Base-by-base conservation (phyloP, 2,888 invertebrate genomes). In the Timema podura region DNA sequence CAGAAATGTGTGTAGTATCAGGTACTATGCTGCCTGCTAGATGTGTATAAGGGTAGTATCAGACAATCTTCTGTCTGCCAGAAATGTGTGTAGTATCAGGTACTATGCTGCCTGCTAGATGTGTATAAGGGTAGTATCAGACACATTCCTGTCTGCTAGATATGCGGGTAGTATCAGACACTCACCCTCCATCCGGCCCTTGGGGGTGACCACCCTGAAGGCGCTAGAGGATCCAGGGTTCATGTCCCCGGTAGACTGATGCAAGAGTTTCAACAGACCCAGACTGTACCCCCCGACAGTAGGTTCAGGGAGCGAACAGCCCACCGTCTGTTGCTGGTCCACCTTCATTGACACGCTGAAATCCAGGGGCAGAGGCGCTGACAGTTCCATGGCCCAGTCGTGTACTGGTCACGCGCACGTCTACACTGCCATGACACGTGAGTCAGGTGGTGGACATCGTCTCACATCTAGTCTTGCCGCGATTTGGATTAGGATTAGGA, bases 171-270 rank as follows among this genome's bases (percentile, higher is more conserved):
- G 30, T 30, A 30, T 11, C n/a, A n/a, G 15, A 45, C 44, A 70
- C 78, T 76, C 77, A 81, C 81, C 80, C 71, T 81, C 77, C 47
- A 72, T 73, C 75, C 79, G 82, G 81, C 87, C 87, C 83, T 88
- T 88, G 5, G 88, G 89, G 5, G 87, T 88, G 76, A 89, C 89
- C 69, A 89, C 86, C 76, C 88, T 84, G 79, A 89, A 89, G 46
- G 89, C 89, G 83, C 88, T 88, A 76, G 74, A 69, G 6, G 69
- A 69, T 15, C 69, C 45, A 5, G 70, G 15, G 13, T 57, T 48
- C 30, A 30, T 30, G 30, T 30, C 30, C 16, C 64, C 65, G 51
- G 61, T 68, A 8, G 71, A 59, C 51, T 71, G 73, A 45, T 73
- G 66, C 13, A 73, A 70, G 46, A 73, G 69, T 67, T 71, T 71